Base-by-base conservation (phyloP, 2,797 vertebrate species). In the Sebastes diaconus region DNA sequence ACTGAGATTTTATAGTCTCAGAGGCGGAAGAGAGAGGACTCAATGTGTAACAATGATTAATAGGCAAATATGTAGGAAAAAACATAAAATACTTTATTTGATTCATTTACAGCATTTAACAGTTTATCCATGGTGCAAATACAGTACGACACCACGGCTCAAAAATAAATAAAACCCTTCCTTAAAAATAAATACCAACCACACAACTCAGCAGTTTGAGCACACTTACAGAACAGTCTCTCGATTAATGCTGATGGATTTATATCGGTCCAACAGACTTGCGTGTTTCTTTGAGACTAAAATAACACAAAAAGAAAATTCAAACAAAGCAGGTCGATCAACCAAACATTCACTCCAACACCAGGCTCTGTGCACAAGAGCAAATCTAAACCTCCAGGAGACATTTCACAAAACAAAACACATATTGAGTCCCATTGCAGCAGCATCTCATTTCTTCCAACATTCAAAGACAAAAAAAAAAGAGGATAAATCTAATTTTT, bases 141-240 rank as follows among this genome's bases (percentile, higher is more conserved):
- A 34, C n/a, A 65, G 54, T 20, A 29, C 4, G 13, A 2, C 22
- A 32, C 68, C 12, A 6, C 24, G 73, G 16, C 25, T n/a, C 18
- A 42, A 68, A 79, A 71, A 90, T 85, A 90, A 90, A 92, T 87
- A 88, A 67, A 84, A 81, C 5, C 12, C 2, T 34, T 52, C 13
- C 8, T 58, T 69, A n/a, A 63, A 85, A 84, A 92, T 87, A 91
- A 93, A 90, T 90, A 89, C 27, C 25, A 70, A 58, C 52, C 25
- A 42, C 36, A 84, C 16, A 77, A 50, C 36, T 77, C 83, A 84
- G 74, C 63, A 81, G 80, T 71, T 72, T 68, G 39, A 76, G 68
- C 74, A 83, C n/a, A 65, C 18, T 32, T 42, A 39, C 2, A 54
- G 16, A 60, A 39, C 34, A 6, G 9, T 57, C 6, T 46, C 22